Conservation (phyloP, 2,888 invertebrate species). For the Scelioninae gen. 2 region DNA sequence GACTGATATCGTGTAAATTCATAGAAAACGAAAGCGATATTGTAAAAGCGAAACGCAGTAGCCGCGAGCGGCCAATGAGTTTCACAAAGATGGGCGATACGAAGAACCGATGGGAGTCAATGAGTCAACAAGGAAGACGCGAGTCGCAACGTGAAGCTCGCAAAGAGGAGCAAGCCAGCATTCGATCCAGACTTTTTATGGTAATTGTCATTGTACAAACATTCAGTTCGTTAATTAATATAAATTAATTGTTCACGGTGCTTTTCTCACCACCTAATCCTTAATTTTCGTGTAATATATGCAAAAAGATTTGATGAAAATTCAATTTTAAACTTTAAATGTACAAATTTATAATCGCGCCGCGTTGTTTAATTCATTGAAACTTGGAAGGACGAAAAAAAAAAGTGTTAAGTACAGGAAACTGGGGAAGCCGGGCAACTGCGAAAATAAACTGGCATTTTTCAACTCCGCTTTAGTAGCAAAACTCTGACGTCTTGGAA, state of each 20-base stretch:
- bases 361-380: too few relatives aligned
- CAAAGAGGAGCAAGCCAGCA: slow-evolving; percentile 92
- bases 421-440: slow-evolving; percentile 11
- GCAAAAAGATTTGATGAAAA: too few relatives aligned
- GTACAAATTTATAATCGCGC: too few relatives aligned
- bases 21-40: slow-evolving; percentile 79
- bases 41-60: slow-evolving; percentile 78
- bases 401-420: not conserved
- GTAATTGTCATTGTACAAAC: too few relatives aligned
- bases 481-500: slow-evolving; percentile 3
- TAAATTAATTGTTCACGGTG: too few relatives aligned
- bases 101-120: slow-evolving; percentile 85
- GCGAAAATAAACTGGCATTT: slow-evolving; percentile 27
- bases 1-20: slow-evolving; percentile 61
- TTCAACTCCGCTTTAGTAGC: slow-evolving; percentile 3
- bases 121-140: slow-evolving; percentile 73
- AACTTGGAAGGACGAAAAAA: not conserved
- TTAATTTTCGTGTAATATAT: too few relatives aligned
- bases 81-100: slow-evolving; percentile 91
- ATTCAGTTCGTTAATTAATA: too few relatives aligned
- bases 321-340: too few relatives aligned
- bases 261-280: too few relatives aligned
- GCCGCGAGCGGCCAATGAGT: slow-evolving; percentile 85
- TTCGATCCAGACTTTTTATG: slow-evolving; percentile 89
- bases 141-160: slow-evolving; percentile 86